phyloP scores from a whole-genome alignment of 2,113 vertebrate species.

The Machaerirhynchus nigripectus region DNA sequence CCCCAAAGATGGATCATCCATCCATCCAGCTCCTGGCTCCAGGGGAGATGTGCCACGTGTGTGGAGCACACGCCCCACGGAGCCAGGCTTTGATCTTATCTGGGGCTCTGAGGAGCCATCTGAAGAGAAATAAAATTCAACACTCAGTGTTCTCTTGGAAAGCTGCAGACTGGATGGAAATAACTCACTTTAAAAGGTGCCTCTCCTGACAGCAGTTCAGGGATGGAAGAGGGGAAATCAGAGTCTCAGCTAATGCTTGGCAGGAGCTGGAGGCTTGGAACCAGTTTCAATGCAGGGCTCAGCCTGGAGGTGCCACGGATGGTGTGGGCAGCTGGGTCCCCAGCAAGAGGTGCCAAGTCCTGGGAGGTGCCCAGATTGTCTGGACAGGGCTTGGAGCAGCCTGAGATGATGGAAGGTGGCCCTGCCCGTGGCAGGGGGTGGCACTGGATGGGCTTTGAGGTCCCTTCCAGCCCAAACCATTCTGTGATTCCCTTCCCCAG shows the following conservation, averaged over 20 bases:
- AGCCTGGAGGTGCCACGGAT: background rate
- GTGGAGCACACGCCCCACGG: background rate
- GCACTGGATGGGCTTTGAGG: background rate
- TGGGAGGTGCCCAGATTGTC: background rate
- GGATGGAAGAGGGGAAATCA: background rate
- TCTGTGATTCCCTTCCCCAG: background rate
- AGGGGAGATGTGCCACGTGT: rapidly evolving
- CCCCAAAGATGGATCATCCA: background rate
- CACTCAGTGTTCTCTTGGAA: background rate
- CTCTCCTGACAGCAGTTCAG: background rate
- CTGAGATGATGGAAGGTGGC: background rate
- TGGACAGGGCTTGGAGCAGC: background rate
- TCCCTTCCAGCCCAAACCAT: background rate
- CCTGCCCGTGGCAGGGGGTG: background rate
- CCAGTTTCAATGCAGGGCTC: background rate
- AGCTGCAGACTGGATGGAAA: background rate
- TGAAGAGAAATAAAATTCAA: background rate
- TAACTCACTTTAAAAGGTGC: background rate
- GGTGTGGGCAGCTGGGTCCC: background rate
- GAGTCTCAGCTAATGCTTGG: background rate
- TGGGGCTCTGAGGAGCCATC: background rate
- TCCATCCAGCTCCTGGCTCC: rapidly evolving
- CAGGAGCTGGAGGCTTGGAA: background rate
- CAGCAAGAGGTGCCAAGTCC: background rate
- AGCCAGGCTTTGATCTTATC: background rate